phyloP scores from a whole-genome alignment of 2,888 invertebrate genomes.

The Stegophylla sp. region DNA sequence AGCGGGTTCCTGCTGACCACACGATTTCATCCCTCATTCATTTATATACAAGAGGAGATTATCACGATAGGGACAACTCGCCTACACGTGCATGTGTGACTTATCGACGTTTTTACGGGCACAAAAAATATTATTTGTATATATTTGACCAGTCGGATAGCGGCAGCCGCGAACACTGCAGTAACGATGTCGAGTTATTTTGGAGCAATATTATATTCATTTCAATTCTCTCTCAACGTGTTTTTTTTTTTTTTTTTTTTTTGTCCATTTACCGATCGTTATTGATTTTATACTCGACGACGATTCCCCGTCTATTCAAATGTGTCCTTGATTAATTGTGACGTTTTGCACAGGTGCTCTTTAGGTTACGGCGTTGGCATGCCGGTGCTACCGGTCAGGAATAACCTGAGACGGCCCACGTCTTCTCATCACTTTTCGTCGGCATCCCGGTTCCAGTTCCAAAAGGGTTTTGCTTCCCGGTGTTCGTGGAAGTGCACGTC shows the following conservation, averaged over 20 bases:
- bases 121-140: background rate
- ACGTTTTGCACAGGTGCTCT: slow-evolving; percentile 66
- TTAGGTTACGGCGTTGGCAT: slow-evolving; percentile 70
- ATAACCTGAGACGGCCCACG: slow-evolving; percentile 72
- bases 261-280: no score
- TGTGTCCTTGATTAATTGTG: background rate
- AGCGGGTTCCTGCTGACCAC: slow-evolving; percentile 28
- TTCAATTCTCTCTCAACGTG: no score
- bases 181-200: background rate
- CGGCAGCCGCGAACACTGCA: no score
- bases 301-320: background rate
- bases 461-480: slow-evolving; percentile 82
- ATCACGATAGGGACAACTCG: background rate
- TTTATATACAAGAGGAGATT: slow-evolving; percentile 1
- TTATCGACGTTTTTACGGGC: background rate
- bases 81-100: background rate
- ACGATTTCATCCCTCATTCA: slow-evolving; percentile 5
- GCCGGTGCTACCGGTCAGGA: slow-evolving; percentile 79
- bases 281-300: no score
- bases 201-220: no score
- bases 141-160: background rate
- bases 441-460: slow-evolving; percentile 82
- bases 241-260: no score
- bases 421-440: slow-evolving; percentile 77
- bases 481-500: slow-evolving; percentile 94